Evolutionary conservation across 92 coral and sea anemone species (phyloP), one percentile per base, ranked within the genome.

Genomic region (Siderastrea siderea): DNA sequence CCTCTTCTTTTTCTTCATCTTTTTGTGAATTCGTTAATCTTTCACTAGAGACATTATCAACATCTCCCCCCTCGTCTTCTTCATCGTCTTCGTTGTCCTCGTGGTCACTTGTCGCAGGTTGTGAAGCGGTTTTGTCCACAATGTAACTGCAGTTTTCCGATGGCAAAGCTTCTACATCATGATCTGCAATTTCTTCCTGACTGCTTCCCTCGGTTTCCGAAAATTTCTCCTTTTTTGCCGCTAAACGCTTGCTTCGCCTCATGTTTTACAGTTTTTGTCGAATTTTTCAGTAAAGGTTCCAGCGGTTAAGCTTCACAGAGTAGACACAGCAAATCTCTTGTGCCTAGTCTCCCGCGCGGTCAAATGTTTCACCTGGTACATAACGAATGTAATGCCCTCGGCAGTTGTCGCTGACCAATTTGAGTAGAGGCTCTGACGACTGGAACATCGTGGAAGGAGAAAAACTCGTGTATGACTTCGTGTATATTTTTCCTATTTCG

Each of bases 211-310:
- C 89, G 43, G 72, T 60, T 59, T 83, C 89, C 49, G 66, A 44
- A 68, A 38, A 46, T 7, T 8, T 47, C 1, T 65, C 17, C 51
- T 75, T 81, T 82, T 82, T 92, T n/a, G 71, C 89, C 63, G 70
- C 73, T 7, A 85, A 58, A 5, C 95, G 88, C 10, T 52, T 79
- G 60, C 93, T 89, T 62, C 93, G 71, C 44, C 88, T 63, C 88
- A 84, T 74, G 3, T 15, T 80, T 10, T 54, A 1, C 5, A 5
- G 46, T 17, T 1, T 3, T 13, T 3, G 3, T 5, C 4, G 0
- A 26, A 7, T 2, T 26, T 74, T 1, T 6, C 1, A 1, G 9
- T n/a, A 6, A 38, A 10, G 4, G 0, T 26, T 68, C 10, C 84
- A 80, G 84, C 84, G 74, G 84, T 43, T 49, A n/a, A 26, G 44